Percentiles rank a stretch among this genome's conserved stretches.
Evolutionary conservation across 2,797 vertebrate species (phyloP).

Genomic region (Bovichtus diacanthus): DNA sequence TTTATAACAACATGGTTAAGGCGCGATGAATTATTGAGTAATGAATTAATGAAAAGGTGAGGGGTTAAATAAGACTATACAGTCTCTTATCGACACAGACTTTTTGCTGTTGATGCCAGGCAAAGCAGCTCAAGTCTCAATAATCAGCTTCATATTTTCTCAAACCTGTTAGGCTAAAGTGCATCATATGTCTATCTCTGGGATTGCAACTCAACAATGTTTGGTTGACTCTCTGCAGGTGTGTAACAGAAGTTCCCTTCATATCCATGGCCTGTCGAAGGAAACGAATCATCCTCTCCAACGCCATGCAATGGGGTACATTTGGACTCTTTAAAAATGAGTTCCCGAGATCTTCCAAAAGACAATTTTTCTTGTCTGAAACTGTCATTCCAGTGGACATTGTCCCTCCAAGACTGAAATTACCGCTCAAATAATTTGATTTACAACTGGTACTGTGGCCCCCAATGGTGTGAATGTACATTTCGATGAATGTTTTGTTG

Average conservation of each 20-base stretch:
- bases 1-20: background rate
- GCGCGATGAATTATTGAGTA: background rate
- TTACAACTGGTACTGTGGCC: slow-evolving; percentile 67
- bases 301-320: slow-evolving; percentile 24
- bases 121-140: slow-evolving; percentile 25
- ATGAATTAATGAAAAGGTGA: slow-evolving; percentile 19
- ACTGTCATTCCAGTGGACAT: slow-evolving; percentile 74
- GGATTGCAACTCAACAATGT: slow-evolving; percentile 55
- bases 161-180: slow-evolving; percentile 43
- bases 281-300: slow-evolving; percentile 36
- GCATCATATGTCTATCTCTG: slow-evolving; percentile 56
- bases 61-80: background rate
- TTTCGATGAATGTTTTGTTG: slow-evolving; percentile 72
- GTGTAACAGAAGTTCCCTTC: slow-evolving; percentile 40
- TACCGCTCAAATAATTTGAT: slow-evolving; percentile 44
- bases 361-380: slow-evolving; percentile 65
- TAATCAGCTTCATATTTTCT: slow-evolving; percentile 29
- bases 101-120: slow-evolving; percentile 23
- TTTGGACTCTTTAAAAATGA: slow-evolving; percentile 51
- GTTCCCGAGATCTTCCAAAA: slow-evolving; percentile 80
- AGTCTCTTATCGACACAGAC: slow-evolving; percentile 4
- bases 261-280: slow-evolving; percentile 31
- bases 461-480: slow-evolving; percentile 80
- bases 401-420: slow-evolving; percentile 68
- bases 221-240: slow-evolving; percentile 49